Percentiles rank a stretch among this genome's conserved stretches.
phyloP scores from a whole-genome alignment of 1,140 invertebrate species.

The Zaprionus lachaisei region DNA sequence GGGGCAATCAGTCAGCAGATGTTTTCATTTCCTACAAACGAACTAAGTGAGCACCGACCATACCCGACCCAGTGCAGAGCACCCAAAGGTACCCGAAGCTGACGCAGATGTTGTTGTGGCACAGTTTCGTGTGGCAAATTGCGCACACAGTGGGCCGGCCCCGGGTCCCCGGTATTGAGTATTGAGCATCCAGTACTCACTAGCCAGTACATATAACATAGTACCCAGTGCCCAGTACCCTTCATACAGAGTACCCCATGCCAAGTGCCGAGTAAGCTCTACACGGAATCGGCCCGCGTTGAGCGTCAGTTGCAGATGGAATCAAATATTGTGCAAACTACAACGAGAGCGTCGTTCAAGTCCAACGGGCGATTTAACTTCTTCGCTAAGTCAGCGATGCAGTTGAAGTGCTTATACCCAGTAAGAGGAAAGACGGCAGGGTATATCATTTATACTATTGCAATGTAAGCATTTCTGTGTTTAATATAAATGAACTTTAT shows the following conservation, averaged over 20 bases:
- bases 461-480: too few relatives aligned
- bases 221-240: background rate
- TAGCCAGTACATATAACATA: background rate
- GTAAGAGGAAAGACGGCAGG: background rate
- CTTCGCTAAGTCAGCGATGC: conserved; percentile 46
- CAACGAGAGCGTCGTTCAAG: conserved; percentile 70
- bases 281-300: background rate
- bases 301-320: conserved; percentile 64
- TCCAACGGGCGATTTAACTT: conserved; percentile 63
- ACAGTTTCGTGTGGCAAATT: conserved; percentile 82
- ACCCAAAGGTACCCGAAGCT: conserved; percentile 53
- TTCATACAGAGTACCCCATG: background rate
- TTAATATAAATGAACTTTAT: too few relatives aligned
- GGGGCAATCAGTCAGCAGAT: conserved; percentile 83
- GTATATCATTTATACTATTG: background rate
- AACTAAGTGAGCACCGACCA: conserved; percentile 53
- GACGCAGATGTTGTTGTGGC: conserved; percentile 57
- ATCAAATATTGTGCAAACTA: conserved; percentile 83
- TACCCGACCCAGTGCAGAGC: conserved; percentile 9
- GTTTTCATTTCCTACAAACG: conserved; percentile 80
- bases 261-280: background rate
- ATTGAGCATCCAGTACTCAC: conserved; percentile 16
- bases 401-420: conserved; percentile 38
- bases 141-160: conserved; percentile 76
- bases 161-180: conserved; percentile 40